Evolutionary conservation across 2,113 vertebrate species (phyloP), one percentile per base, ranked within the genome.

Genomic region (Crypturellus undulatus): DNA sequence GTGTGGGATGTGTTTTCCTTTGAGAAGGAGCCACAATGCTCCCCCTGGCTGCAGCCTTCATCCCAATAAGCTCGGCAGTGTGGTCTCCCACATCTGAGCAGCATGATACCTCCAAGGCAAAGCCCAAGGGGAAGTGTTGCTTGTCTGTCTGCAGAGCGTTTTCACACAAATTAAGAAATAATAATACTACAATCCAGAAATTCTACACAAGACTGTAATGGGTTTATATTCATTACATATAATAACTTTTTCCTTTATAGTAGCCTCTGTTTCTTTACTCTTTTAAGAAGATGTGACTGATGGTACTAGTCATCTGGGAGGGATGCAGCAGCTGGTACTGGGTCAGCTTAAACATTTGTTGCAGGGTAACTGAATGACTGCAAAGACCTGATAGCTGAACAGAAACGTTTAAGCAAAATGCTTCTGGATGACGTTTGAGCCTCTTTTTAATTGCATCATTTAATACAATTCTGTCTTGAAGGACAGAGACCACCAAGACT

Each of bases 31-130:
- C 40, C 80, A 24, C 80, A 40, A 47, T 42, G 36, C 84, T 81
- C 65, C 70, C 84, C 84, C 86, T 94, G 91, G 34, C 96, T 96
- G 80, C 83, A 93, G 38, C 17, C 12, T 71, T 92, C 32, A 36
- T 60, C 34, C 47, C 62, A 47, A 68, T 5, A 21, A 84, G 54
- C 34, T 40, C 0, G 0, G 20, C 19, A 40, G 3, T 30, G 15
- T 0, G 1, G 42, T 43, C 43, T 43, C 15, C 43, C 43, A 43
- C 36, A 38, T 93, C 83, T 89, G 42, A 36, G 0, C 0, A 3
- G 0, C 0, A 3, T 16, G 43, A 38, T 7, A n/a, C 12, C 21
- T 88, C 51, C 62, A 21, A 47, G 34, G 56, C 78, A 90, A 86
- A 52, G 10, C 8, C 1, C 3, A 34, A 65, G 22, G 8, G 12